phyloP scores from a whole-genome alignment of 1,140 invertebrate species.

The Acromyrmex charruanus region DNA sequence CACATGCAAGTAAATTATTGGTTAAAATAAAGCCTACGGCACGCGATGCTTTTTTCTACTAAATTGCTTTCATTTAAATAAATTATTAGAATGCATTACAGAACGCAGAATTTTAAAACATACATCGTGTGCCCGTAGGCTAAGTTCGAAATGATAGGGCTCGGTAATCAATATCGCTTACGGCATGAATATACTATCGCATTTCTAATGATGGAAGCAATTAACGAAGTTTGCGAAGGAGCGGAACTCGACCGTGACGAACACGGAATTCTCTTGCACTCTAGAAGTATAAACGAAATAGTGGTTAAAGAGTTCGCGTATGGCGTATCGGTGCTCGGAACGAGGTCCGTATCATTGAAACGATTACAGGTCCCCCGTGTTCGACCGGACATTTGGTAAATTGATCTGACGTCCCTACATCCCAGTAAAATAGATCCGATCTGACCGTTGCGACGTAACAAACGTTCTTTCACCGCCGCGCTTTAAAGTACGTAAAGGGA shows the following conservation, averaged over 20 bases:
- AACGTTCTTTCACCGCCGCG: slow-evolving; percentile 57
- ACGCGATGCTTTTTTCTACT: too few relatives aligned
- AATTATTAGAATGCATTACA: too few relatives aligned
- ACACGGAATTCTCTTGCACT: slow-evolving; percentile 2
- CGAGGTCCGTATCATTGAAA: slow-evolving; percentile 75
- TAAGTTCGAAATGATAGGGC: background rate
- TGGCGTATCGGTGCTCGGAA: slow-evolving; percentile 58
- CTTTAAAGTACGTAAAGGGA: slow-evolving; percentile 46
- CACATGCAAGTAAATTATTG: slow-evolving; percentile 8
- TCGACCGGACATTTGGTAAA: slow-evolving; percentile 75
- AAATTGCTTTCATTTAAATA: too few relatives aligned
- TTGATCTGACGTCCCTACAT: slow-evolving; percentile 74
- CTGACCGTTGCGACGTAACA: slow-evolving; percentile 61
- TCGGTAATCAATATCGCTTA: background rate
- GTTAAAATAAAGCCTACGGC: background rate
- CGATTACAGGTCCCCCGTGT: slow-evolving; percentile 73
- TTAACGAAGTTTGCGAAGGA: background rate
- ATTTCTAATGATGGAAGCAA: background rate
- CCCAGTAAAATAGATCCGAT: slow-evolving; percentile 74
- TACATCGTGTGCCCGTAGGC: too few relatives aligned
- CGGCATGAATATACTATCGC: background rate
- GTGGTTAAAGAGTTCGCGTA: slow-evolving; percentile 34
- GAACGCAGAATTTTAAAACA: too few relatives aligned
- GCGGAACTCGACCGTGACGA: background rate
- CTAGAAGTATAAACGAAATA: slow-evolving; percentile 39